Conservation (phyloP, 1,140 invertebrate species). For the Drosophila simulans region DNA sequence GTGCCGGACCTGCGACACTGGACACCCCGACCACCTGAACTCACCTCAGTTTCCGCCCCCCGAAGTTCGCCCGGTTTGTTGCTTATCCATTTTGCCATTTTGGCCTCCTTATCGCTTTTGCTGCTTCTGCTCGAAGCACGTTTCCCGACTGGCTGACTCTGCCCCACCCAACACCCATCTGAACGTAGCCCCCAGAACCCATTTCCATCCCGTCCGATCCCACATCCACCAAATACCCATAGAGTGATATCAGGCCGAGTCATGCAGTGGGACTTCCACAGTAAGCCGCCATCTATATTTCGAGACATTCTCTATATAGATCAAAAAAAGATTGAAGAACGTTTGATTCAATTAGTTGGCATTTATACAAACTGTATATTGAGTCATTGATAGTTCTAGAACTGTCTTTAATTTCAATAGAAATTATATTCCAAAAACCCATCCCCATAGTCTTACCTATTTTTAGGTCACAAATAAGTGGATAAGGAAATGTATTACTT, state of each 20-base stretch:
- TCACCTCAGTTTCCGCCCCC: conserved; percentile 1
- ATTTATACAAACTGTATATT: no score
- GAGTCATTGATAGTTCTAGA: no score
- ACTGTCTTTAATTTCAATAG: no score
- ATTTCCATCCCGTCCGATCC: conserved; percentile 1
- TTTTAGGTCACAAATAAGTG: neutral
- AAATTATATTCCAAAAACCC: no score
- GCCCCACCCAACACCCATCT: conserved; percentile 16
- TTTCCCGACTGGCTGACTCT: conserved; percentile 41
- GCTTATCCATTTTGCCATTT: conserved; percentile 58
- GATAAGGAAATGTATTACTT: neutral
- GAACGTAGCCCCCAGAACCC: neutral
- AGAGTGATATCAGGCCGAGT: conserved; percentile 31
- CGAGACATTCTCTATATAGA: neutral
- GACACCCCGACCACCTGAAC: conserved; percentile 23
- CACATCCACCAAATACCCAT: conserved; percentile 2
- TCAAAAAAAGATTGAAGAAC: no score
- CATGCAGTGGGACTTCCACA: conserved; percentile 25
- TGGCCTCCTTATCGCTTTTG: conserved; percentile 52
- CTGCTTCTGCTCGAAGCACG: conserved; percentile 37
- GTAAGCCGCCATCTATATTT: conserved; percentile 14
- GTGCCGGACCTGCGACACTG: conserved; percentile 63
- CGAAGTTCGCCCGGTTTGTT: conserved; percentile 4
- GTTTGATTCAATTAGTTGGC: no score
- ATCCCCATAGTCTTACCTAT: neutral